Percentiles rank a stretch among this genome's conserved stretches.
Conservation (phyloP, 1,140 invertebrate genomes). For the Drosophila erecta region DNA sequence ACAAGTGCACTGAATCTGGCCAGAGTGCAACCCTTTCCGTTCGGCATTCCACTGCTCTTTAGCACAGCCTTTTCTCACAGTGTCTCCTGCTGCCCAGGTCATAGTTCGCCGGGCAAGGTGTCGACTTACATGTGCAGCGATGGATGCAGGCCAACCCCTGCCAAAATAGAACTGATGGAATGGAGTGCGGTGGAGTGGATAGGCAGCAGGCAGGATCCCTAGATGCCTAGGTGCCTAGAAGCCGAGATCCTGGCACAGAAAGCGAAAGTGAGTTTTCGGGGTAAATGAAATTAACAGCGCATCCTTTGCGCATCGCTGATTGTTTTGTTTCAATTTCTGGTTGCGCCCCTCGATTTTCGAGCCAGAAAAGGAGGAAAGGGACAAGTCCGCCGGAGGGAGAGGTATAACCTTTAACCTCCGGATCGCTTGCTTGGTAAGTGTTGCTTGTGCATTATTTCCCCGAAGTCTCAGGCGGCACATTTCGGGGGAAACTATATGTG, state of each 20-base stretch:
- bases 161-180: constrained; percentile 1
- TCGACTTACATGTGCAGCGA: constrained; percentile 65
- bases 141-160: constrained; percentile 3
- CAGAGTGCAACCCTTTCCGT: too few relatives aligned
- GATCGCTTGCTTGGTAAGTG: constrained; percentile 4
- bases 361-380: constrained; percentile 20
- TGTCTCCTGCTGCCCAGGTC: constrained; percentile 2
- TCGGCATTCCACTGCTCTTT: too few relatives aligned
- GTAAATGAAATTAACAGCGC: constrained; percentile 79
- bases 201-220: constrained; percentile 4
- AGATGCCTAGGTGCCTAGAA: constrained; percentile 1
- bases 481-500: constrained; percentile 49
- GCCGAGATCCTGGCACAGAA: constrained; percentile 21
- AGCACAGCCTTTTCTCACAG: background rate
- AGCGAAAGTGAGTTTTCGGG: constrained; percentile 75
- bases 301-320: constrained; percentile 77
- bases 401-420: constrained; percentile 30
- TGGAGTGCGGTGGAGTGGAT: constrained; percentile 3
- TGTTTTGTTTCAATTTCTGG: constrained; percentile 80
- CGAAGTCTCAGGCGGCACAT: constrained; percentile 61
- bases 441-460: constrained; percentile 42
- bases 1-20: too few relatives aligned
- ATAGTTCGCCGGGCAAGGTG: constrained; percentile 52
- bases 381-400: background rate
- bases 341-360: constrained; percentile 46